These are phyloP conservation scores for Noctua fimbriata DNA, from an alignment of 2,888 invertebrate genomes.

Conservation along the genomic window DNA sequence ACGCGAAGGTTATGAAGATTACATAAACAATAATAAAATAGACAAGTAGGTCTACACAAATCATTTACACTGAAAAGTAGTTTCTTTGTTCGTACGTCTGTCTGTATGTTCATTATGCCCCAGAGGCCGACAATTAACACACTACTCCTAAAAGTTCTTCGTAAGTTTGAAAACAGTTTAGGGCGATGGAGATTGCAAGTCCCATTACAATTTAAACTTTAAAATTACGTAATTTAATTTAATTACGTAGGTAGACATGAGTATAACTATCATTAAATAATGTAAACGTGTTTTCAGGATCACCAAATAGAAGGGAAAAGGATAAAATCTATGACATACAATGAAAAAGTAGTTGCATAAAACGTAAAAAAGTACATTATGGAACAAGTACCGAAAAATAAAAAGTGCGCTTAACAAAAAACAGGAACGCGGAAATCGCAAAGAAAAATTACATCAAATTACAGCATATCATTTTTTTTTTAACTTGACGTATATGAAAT, in stretches of 20 bases:
- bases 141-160: constrained; percentile 47
- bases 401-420: background rate
- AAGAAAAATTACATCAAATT: constrained; percentile 4
- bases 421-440: background rate
- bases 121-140: constrained; percentile 49
- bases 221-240: constrained; percentile 25
- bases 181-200: constrained; percentile 39
- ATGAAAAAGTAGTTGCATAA: background rate
- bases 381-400: background rate
- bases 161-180: constrained; percentile 44
- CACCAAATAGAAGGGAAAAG: background rate
- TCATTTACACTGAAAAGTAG: constrained; percentile 32
- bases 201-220: constrained; percentile 50
- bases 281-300: background rate
- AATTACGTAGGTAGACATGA: constrained; percentile 11
- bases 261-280: background rate
- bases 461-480: background rate
- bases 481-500: constrained; percentile 4
- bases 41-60: background rate
- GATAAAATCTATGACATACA: background rate
- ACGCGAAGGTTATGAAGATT: constrained; percentile 61
- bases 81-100: constrained; percentile 24
- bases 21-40: constrained; percentile 56
- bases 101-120: constrained; percentile 30
- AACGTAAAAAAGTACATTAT: background rate